Evolutionary conservation across 2,113 vertebrate genomes (phyloP), one percentile per base, ranked within the genome.

Genomic region (Sorex fumeus): DNA sequence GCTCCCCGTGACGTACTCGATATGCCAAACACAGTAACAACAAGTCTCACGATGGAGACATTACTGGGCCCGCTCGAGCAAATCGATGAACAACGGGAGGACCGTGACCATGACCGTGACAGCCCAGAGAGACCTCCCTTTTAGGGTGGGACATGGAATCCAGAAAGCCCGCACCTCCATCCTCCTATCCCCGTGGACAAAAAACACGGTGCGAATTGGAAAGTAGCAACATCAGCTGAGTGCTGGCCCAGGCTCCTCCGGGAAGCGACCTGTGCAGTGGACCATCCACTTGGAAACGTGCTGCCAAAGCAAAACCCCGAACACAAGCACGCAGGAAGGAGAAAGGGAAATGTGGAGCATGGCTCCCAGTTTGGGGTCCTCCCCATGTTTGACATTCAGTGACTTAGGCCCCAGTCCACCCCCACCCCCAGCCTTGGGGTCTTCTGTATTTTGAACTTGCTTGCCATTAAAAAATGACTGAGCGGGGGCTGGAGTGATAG

Each of bases 241-340:
- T 34, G 75, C 66, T 76, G 70, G 71, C 62, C 69, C 71, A 57
- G 84, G n/a, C 93, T 78, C 89, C 43, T 57, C 84, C 86, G 45
- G 71, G 82, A 92, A 92, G 70, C 72, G 76, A 23, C 57, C 91
- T 53, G 19, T 25, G 77, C 28, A 21, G 75, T 71, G 62, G 25
- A 85, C 47, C 64, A 67, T 3, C 45, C 72, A 66, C 30, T 5
- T 21, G 30, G 47, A 70, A 86, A 83, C 71, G 23, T 60, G 57
- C 34, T 85, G 25, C 25, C 77, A 67, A 91, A 91, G 85, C 34
- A 34, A 80, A 93, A 84, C 43, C 21, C 83, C 77, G 76, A 47
- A 47, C 18, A 79, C 47, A 84, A 70, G 27, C 77, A 53, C 7
- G 19, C 76, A 92, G 60, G 62, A 84, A 43, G 66, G 76, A 82